Base-by-base conservation (phyloP, 2,888 invertebrate species). In the Zaprionus bogoriensis region DNA sequence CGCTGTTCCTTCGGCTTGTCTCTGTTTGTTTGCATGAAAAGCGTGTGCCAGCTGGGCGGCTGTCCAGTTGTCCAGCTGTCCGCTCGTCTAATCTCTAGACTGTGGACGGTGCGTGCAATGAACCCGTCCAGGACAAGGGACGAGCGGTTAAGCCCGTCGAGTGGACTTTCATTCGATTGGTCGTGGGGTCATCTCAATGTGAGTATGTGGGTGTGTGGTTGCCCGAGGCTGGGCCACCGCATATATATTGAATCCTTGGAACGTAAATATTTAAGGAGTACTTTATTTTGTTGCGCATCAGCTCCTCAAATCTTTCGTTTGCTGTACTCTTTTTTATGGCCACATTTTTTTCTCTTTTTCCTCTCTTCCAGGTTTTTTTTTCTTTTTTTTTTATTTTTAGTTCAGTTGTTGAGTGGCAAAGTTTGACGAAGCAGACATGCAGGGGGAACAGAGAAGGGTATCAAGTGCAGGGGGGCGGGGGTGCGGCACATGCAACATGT, bases 261-360 rank as follows among this genome's bases (percentile, higher is more conserved):
- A 76, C 67, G 82, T 78, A 77, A 80, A 80, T 80, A 80, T 80
- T 80, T 80, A 80, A 80, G 73, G 60, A 80, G 80, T 83, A 83
- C 80, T 80, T 82, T 75, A 83, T 83, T 72, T 74, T 72, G 65
- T 66, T 74, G 64, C 59, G 62, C 65, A 55, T 65, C 64, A 62
- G 62, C 68, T 73, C 57, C 73, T 63, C 64, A 82, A 68, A 70
- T 83, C 77, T 70, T 64, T 65, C 62, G 52, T 65, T 68, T 63
- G 67, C 67, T 60, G 30, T 62, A 54, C 67, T 61, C 39, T 61
- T 63, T 71, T 66, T 65, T 61, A 69, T 55, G 52, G 32, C 48
- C 54, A 58, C 50, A 59, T 60, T 41, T 41, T 2, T 14, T 14
- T 12, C 7, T 36, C n/a, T n/a, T n/a, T n/a, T n/a, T 27, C 23